Evolutionary conservation across 2,888 invertebrate species (phyloP).

Genomic region (Conus canariensis): DNA sequence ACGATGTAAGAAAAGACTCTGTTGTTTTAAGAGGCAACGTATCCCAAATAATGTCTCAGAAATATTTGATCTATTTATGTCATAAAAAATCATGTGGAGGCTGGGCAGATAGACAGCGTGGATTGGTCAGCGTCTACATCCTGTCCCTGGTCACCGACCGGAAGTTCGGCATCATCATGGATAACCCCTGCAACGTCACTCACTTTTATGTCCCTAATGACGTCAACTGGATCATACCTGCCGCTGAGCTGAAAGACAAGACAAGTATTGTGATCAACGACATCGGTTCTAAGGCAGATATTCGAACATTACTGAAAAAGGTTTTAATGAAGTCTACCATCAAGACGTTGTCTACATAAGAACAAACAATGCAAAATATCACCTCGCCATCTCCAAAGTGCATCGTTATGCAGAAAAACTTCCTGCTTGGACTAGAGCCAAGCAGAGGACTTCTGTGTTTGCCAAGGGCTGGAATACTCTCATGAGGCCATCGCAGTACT

Average conservation of each 20-base stretch:
- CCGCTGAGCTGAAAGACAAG: constrained; percentile 41
- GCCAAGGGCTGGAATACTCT: constrained; percentile 44
- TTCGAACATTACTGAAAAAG: no score
- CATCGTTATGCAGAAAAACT: constrained; percentile 30
- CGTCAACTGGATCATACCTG: constrained; percentile 48
- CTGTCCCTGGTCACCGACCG: constrained; percentile 47
- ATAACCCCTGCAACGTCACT: constrained; percentile 48
- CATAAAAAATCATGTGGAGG: constrained; percentile 49
- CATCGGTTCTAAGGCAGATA: constrained; percentile 38
- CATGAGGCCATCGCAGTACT: constrained; percentile 44
- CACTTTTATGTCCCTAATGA: constrained; percentile 51
- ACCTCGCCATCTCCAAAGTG: constrained; percentile 21
- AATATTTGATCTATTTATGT: constrained; percentile 53
- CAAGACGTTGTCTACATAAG: constrained; percentile 51
- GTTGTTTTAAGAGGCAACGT: not conserved
- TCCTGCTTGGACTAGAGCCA: constrained; percentile 45
- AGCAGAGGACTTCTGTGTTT: constrained; percentile 22
- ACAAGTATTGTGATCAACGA: constrained; percentile 23
- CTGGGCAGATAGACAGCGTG: constrained; percentile 54
- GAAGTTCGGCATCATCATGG: constrained; percentile 50
- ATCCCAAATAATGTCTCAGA: not conserved
- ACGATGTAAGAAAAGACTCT: not conserved
- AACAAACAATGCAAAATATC: constrained; percentile 45
- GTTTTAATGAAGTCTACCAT: constrained; percentile 43
- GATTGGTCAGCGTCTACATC: constrained; percentile 47